These are phyloP conservation scores for Drosophila meridiana DNA, from an alignment of 2,888 invertebrate species.

Conservation along the genomic window DNA sequence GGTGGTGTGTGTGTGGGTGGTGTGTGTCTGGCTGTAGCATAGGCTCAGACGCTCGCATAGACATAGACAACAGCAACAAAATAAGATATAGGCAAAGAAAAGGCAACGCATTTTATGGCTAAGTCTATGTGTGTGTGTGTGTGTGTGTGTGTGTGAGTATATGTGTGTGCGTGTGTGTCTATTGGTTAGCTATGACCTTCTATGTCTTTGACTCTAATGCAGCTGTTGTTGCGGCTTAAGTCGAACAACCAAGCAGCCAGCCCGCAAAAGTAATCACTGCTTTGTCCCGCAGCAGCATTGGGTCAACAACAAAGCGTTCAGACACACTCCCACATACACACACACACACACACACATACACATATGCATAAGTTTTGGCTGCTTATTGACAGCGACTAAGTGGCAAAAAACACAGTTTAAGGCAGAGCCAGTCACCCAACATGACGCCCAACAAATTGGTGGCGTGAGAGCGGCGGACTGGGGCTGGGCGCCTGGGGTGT, in stretches of 20 bases:
- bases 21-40: slow-evolving; percentile 10
- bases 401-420: slow-evolving; percentile 63
- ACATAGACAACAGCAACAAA: slow-evolving; percentile 25
- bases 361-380: slow-evolving; percentile 28
- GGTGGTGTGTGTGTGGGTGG: not conserved
- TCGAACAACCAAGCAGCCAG: slow-evolving; percentile 29
- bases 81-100: slow-evolving; percentile 38
- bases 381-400: slow-evolving; percentile 72
- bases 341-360: slow-evolving; percentile 4
- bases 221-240: slow-evolving; percentile 36
- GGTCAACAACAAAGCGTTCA: slow-evolving; percentile 41
- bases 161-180: slow-evolving; percentile 21
- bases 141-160: slow-evolving; percentile 4
- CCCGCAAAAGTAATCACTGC: slow-evolving; percentile 63
- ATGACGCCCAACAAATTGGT: slow-evolving; percentile 58
- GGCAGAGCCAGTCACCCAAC: slow-evolving; percentile 26
- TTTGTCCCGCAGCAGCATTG: slow-evolving; percentile 42
- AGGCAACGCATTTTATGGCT: slow-evolving; percentile 52
- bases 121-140: slow-evolving; percentile 15
- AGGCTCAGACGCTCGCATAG: slow-evolving; percentile 46
- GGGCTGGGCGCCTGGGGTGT: not conserved
- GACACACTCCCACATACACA: slow-evolving; percentile 10
- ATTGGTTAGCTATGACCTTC: slow-evolving; percentile 66
- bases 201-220: slow-evolving; percentile 68
- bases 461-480: not conserved